Percentiles rank a stretch among this genome's conserved stretches.
Conservation (phyloP, 2,888 invertebrate genomes). For the Drosophila recens region DNA sequence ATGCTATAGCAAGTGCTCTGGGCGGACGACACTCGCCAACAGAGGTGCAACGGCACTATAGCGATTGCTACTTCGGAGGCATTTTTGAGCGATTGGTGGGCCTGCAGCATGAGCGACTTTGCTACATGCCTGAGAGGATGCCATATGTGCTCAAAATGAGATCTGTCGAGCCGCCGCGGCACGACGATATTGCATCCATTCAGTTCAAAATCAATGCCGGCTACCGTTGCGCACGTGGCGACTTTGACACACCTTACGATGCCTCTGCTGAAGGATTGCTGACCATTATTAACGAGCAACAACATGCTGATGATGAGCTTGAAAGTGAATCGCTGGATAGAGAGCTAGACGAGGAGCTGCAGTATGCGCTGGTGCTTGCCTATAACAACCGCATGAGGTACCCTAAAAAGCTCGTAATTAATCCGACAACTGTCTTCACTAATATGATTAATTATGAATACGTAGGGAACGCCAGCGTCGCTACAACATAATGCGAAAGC, state of each 20-base stretch:
- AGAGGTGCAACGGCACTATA: conserved; percentile 93
- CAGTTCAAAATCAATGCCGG: conserved; percentile 90
- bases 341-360: conserved; percentile 87
- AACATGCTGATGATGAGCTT: conserved; percentile 66
- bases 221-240: conserved; percentile 93
- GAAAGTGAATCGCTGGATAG: conserved; percentile 37
- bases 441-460: neutral
- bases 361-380: conserved; percentile 89
- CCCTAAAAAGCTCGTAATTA: neutral
- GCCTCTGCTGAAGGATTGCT: conserved; percentile 92
- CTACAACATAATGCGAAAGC: conserved; percentile 90
- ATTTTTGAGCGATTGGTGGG: conserved; percentile 88
- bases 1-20: conserved; percentile 89
- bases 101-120: conserved; percentile 86
- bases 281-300: conserved; percentile 70
- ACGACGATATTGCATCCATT: conserved; percentile 85
- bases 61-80: conserved; percentile 91
- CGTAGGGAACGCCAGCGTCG: conserved; percentile 89
- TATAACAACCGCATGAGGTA: conserved; percentile 90
- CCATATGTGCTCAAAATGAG: conserved; percentile 89
- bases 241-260: conserved; percentile 94
- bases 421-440: neutral
- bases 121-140: conserved; percentile 87
- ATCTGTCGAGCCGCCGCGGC: conserved; percentile 91
- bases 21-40: conserved; percentile 87